Evolutionary conservation across 2,888 invertebrate species (phyloP).

Genomic region (Theodoxus fluviatilis): DNA sequence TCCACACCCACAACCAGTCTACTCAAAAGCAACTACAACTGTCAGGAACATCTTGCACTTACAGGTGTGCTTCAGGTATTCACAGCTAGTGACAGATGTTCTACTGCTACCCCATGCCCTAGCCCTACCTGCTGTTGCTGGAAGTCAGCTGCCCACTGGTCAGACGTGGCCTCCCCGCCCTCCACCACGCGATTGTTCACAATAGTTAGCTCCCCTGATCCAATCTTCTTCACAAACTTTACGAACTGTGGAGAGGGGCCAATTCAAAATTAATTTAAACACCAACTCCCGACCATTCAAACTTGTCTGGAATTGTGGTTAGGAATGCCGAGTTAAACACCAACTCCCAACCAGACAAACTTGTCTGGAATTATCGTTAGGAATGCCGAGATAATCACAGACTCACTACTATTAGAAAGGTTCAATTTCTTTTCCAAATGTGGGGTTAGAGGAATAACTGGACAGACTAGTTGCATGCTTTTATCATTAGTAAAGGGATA

Average conservation of each 20-base stretch:
- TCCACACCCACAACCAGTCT: too few relatives aligned
- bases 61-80: too few relatives aligned
- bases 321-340: too few relatives aligned
- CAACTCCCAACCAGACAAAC: too few relatives aligned
- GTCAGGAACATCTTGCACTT: too few relatives aligned
- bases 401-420: not conserved
- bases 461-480: too few relatives aligned
- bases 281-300: too few relatives aligned
- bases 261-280: too few relatives aligned
- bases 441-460: too few relatives aligned
- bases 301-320: too few relatives aligned
- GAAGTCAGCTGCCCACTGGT: slow-evolving; percentile 55
- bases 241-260: slow-evolving; percentile 73
- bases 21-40: too few relatives aligned
- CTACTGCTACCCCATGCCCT: not conserved
- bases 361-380: not conserved
- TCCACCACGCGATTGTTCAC: slow-evolving; percentile 67
- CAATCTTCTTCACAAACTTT: slow-evolving; percentile 83
- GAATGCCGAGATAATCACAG: not conserved
- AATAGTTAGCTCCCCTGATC: slow-evolving; percentile 72
- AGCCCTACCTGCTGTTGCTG: slow-evolving; percentile 35
- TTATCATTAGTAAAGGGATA: too few relatives aligned
- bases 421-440: not conserved
- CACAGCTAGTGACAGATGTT: not conserved
- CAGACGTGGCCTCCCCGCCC: slow-evolving; percentile 42